Evolutionary conservation across 2,888 invertebrate species (phyloP).

Genomic region (Bruchidius siliquastri): DNA sequence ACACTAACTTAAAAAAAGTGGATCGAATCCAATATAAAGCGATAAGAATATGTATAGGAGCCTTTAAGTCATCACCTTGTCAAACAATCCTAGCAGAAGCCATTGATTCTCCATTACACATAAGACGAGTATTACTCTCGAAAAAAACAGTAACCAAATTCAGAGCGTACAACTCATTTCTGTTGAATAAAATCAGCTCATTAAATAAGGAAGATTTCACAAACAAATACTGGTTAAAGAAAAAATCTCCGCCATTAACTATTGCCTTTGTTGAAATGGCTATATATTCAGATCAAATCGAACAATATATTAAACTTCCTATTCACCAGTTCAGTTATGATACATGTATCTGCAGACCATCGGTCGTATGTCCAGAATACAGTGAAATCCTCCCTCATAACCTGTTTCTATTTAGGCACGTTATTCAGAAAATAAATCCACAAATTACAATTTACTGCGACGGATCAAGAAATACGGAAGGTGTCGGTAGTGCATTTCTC

Average conservation of each 20-base stretch:
- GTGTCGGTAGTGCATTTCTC: neutral
- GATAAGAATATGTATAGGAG: neutral
- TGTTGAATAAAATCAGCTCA: neutral
- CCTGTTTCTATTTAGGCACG: no score
- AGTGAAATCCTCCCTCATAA: no score
- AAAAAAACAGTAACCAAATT: neutral
- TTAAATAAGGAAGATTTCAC: neutral
- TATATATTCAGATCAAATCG: no score
- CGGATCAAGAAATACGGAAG: neutral
- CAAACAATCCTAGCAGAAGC: conserved; percentile 5
- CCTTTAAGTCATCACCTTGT: conserved; percentile 1
- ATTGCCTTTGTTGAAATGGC: neutral
- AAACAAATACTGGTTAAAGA: neutral
- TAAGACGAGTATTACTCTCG: neutral
- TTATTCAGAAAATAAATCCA: no score
- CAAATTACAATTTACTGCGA: neutral
- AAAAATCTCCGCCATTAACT: neutral
- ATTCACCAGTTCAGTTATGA: no score
- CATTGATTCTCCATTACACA: neutral
- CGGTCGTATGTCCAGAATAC: no score
- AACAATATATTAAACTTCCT: no score
- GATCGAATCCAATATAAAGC: conserved; percentile 3
- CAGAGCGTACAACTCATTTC: conserved; percentile 4
- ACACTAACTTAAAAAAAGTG: no score
- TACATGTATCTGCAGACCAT: no score